Conservation (phyloP, 2,113 vertebrate genomes). For the Carassius carassius region DNA sequence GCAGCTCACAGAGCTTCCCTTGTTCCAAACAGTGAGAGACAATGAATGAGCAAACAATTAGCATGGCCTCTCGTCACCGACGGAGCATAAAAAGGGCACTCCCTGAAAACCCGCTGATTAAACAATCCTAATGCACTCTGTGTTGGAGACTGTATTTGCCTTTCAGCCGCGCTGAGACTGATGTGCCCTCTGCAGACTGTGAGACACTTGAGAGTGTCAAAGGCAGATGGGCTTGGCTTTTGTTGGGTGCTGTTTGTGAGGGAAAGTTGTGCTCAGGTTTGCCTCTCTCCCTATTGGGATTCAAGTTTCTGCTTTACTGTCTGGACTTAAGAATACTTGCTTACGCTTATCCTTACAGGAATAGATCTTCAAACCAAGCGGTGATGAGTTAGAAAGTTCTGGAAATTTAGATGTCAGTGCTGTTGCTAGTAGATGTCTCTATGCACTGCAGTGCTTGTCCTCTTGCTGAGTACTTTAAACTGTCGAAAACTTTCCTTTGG, state of each 20-base stretch:
- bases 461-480: background rate
- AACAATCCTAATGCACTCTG: conserved; percentile 54
- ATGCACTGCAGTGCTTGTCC: background rate
- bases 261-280: conserved; percentile 21
- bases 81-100: conserved; percentile 28
- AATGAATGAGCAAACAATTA: conserved; percentile 56
- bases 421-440: background rate
- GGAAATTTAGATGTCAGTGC: background rate
- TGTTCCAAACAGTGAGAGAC: conserved; percentile 35
- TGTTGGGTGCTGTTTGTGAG: conserved; percentile 51
- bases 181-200: conserved; percentile 21
- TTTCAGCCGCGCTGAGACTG: conserved; percentile 5
- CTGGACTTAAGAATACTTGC: conserved; percentile 13
- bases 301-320: conserved; percentile 50
- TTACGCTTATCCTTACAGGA: background rate
- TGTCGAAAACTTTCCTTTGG: no score
- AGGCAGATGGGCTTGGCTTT: conserved; percentile 43
- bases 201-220: conserved; percentile 47
- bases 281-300: background rate
- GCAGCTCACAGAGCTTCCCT: conserved; percentile 57
- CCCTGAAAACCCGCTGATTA: conserved; percentile 49
- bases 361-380: background rate
- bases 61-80: conserved; percentile 32
- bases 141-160: conserved; percentile 36
- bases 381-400: background rate